Base-by-base conservation (phyloP, 2,113 vertebrate species). In the Hemiprocne comata region DNA sequence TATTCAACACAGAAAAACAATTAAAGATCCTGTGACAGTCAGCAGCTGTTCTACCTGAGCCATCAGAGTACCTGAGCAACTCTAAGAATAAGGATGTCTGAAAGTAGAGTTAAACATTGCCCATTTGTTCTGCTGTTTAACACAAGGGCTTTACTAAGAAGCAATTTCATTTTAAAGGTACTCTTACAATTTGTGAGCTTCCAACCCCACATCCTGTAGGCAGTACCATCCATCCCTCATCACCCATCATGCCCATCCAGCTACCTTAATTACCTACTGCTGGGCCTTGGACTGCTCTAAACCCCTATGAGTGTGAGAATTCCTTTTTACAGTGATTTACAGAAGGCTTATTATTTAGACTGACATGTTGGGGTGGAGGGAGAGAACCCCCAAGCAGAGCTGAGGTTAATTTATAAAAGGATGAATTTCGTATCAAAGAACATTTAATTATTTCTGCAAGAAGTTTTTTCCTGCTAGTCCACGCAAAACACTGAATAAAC, bases 1-100 rank as follows among this genome's bases (percentile, higher is more conserved):
- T 98, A 98, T 98, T 98, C 95, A 98, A 96, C 91, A 97, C 95
- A 97, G 97, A 97, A 95, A 88, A 98, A 94, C 95, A 93, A 94
- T 82, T 93, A 80, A 90, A 97, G 97, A 97, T 98, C 95, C 95
- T 95, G 67, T 97, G 93, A 97, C 97, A 96, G 93, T 74, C 91
- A 74, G 34, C 65, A 88, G 71, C 82, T 65, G 40, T 73, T 67
- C 95, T 54, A 87, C 73, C 72, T 67, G 72, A 78, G 54, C 85
- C 62, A 70, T 42, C 69, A 60, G 61, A 58, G 75, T 20, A 54
- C 1, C 7, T 51, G 34, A 66, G 83, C 40, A 31, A 72, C 69
- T 92, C 36, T 33, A 33, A 78, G 73, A 81, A 75, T 40, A 84
- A 83, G 33, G 36, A 51, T 34, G 60, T 65, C 61, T 81, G 66